Percentiles rank a stretch among this genome's conserved stretches.
Evolutionary conservation across 2,888 invertebrate genomes (phyloP).

Genomic region (Anoplius nigerrimus): DNA sequence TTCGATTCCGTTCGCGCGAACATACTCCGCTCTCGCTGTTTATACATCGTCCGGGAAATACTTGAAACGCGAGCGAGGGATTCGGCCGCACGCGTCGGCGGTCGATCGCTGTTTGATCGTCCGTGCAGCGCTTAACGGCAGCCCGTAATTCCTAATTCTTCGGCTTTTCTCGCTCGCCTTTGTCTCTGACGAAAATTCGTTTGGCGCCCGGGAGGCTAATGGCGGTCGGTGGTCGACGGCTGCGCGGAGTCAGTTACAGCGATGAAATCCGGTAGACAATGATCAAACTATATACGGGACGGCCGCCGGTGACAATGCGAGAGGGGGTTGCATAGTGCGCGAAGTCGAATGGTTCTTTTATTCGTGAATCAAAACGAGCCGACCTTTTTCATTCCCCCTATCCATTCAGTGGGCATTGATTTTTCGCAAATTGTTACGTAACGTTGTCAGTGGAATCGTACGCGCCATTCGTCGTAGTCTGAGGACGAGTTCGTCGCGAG

Average conservation of each 20-base stretch:
- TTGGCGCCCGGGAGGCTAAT: neutral
- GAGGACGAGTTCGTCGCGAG: too few species aligned
- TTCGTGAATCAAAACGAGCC: neutral
- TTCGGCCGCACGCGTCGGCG: neutral
- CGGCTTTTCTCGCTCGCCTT: neutral
- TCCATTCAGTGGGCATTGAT: neutral
- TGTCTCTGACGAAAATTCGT: neutral
- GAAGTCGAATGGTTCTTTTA: too few species aligned
- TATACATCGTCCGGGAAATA: neutral
- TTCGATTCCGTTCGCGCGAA: neutral
- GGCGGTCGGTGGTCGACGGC: too few species aligned
- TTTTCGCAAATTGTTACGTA: too few species aligned
- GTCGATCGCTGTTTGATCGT: neutral
- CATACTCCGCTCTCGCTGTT: neutral
- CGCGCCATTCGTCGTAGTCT: neutral
- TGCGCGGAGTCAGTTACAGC: too few species aligned
- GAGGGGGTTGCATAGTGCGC: too few species aligned
- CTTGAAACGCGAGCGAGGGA: neutral
- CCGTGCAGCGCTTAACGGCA: too few species aligned
- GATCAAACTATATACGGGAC: too few species aligned
- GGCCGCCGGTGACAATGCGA: too few species aligned
- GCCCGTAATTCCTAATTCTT: too few species aligned
- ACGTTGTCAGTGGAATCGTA: neutral
- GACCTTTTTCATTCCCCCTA: neutral
- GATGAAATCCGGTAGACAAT: too few species aligned